Conservation (phyloP, 2,888 invertebrate genomes). For the Ditula angustiorana region DNA sequence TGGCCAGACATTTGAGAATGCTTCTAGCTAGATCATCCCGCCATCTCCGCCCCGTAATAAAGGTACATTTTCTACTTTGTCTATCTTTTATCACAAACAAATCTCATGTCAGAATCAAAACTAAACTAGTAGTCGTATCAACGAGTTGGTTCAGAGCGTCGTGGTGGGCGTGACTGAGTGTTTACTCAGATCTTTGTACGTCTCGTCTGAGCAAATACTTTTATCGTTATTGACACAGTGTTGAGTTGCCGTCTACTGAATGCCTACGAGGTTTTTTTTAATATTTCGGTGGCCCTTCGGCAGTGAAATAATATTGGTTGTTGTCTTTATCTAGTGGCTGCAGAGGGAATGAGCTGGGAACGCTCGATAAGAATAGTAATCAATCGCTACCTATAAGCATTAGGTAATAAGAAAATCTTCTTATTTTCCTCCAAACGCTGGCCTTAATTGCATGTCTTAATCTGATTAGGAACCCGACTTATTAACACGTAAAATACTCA, state of each 20-base stretch:
- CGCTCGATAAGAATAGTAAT: constrained; percentile 9
- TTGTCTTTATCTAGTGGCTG: constrained; percentile 53
- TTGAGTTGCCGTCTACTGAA: constrained; percentile 75
- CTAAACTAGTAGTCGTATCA: constrained; percentile 63
- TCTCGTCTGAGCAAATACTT: constrained; percentile 79
- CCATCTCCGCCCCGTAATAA: too few species aligned
- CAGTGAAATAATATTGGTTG: constrained; percentile 61
- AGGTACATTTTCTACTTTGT: too few species aligned
- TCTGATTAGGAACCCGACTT: neutral
- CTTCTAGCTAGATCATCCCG: too few species aligned
- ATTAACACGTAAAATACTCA: neutral
- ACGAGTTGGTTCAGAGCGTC: constrained; percentile 50
- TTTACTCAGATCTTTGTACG: constrained; percentile 80
- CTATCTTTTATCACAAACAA: constrained; percentile 7
- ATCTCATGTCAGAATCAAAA: constrained; percentile 40
- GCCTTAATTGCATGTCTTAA: neutral
- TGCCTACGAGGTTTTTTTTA: constrained; percentile 64
- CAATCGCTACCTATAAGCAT: constrained; percentile 12
- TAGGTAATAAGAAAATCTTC: neutral
- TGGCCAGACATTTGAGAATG: too few species aligned
- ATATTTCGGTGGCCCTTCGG: constrained; percentile 57
- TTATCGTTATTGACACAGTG: constrained; percentile 81
- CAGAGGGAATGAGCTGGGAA: constrained; percentile 3
- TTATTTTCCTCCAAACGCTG: neutral
- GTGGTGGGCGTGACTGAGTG: constrained; percentile 73